Conservation (phyloP, 2,113 vertebrate species). For the Scomber colias region DNA sequence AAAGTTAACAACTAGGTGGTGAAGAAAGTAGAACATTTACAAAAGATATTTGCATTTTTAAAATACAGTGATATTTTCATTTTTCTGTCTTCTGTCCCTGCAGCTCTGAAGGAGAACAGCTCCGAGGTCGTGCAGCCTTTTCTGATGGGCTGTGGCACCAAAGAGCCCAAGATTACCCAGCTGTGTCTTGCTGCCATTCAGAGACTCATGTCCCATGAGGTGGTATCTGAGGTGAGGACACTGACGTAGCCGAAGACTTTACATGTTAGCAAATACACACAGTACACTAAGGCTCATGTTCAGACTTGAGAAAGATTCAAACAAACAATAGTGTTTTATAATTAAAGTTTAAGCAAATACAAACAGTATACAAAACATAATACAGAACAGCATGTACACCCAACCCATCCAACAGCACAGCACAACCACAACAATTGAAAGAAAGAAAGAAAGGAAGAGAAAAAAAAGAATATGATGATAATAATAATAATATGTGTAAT, state of each 20-base stretch:
- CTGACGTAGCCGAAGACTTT: not conserved
- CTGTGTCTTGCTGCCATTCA: constrained; percentile 97
- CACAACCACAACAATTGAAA: too few relatives aligned
- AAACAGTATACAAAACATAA: too few relatives aligned
- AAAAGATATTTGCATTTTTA: not conserved
- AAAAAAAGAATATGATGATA: too few relatives aligned
- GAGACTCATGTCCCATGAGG: constrained; percentile 98
- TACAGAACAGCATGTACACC: too few relatives aligned
- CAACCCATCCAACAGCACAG: too few relatives aligned
- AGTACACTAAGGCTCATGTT: not conserved
- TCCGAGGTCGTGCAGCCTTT: constrained; percentile 98
- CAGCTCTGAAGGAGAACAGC: constrained; percentile 98
- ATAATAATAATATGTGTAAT: too few relatives aligned
- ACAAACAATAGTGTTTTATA: too few relatives aligned
- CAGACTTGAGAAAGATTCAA: not conserved
- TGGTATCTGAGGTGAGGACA: constrained; percentile 95
- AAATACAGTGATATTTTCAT: not conserved
- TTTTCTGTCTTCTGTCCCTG: constrained; percentile 6
- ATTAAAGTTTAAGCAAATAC: too few relatives aligned
- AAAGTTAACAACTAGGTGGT: too few relatives aligned
- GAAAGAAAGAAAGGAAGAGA: too few relatives aligned
- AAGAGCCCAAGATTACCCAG: constrained; percentile 99
- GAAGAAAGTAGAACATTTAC: not conserved
- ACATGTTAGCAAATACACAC: not conserved
- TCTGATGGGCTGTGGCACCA: constrained; percentile 99